phyloP scores from a whole-genome alignment of 2,113 vertebrate species.

The Notarius lentiginosus region DNA sequence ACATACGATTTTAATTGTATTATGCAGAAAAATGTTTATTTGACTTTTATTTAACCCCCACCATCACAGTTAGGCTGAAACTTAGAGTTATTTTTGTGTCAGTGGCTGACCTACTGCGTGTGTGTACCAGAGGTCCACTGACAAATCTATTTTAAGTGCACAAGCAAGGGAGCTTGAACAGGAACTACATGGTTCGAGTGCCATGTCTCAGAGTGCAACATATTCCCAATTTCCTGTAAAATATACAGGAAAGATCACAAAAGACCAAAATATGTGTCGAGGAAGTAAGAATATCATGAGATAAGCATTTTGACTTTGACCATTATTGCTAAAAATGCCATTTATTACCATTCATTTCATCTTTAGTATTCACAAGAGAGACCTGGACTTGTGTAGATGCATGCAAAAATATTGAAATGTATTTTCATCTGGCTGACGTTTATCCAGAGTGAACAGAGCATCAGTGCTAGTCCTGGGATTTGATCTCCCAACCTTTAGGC shows the following conservation, averaged over 20 bases:
- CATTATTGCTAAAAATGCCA: background rate
- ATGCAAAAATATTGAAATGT: constrained; percentile 10
- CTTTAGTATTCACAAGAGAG: background rate
- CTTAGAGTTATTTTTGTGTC: constrained; percentile 35
- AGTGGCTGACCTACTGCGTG: background rate
- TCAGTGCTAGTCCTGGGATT: background rate
- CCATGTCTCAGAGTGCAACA: background rate
- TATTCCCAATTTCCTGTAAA: background rate
- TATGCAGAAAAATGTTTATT: background rate
- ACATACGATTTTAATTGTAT: background rate
- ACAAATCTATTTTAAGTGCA: constrained; percentile 44
- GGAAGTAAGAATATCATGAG: background rate
- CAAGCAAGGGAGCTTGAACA: constrained; percentile 5
- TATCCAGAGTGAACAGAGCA: background rate
- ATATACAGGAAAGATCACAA: background rate
- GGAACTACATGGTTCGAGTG: background rate
- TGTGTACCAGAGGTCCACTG: constrained; percentile 24
- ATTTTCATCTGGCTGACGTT: background rate
- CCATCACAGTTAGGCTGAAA: no score
- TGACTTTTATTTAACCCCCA: no score
- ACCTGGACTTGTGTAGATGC: background rate
- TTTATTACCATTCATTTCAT: background rate
- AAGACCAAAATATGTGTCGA: background rate
- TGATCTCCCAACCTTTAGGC: background rate
- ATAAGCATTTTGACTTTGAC: background rate